A percentile compares a stretch with the other conserved stretches of the same genome.
Conservation (phyloP, 2,797 vertebrate genomes). For the Sphenodon punctatus region DNA sequence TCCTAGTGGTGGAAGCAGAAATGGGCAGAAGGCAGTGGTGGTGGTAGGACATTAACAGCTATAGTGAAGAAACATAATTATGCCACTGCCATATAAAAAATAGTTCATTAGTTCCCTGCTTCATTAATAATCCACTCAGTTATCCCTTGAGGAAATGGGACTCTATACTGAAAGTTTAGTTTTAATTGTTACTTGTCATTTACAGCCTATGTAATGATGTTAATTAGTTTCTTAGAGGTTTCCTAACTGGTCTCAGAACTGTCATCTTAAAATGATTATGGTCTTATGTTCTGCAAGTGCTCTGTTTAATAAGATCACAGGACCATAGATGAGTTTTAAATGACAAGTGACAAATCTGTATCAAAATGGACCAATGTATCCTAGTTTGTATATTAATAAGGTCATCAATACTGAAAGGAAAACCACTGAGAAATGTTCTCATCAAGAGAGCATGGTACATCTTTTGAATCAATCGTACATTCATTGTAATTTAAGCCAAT, state of each 20-base stretch:
- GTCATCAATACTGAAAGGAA: background rate
- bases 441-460: background rate
- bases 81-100: background rate
- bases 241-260: background rate
- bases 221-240: constrained; percentile 39
- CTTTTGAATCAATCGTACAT: too few relatives aligned
- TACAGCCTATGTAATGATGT: constrained; percentile 2
- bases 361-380: background rate
- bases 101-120: constrained; percentile 19
- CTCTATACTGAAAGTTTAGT: constrained; percentile 17
- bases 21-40: too few relatives aligned
- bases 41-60: background rate
- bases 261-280: background rate
- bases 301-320: background rate
- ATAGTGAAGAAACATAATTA: constrained; percentile 1
- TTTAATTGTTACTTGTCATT: constrained; percentile 32
- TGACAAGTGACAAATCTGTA: background rate
- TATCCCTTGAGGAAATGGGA: background rate
- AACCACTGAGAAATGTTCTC: background rate
- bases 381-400: background rate
- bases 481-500: too few relatives aligned
- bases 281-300: background rate
- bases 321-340: background rate
- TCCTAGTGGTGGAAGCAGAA: too few relatives aligned
- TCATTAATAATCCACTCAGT: background rate